Conservation (phyloP, 2,888 invertebrate genomes). For the Physocephala rufipes region DNA sequence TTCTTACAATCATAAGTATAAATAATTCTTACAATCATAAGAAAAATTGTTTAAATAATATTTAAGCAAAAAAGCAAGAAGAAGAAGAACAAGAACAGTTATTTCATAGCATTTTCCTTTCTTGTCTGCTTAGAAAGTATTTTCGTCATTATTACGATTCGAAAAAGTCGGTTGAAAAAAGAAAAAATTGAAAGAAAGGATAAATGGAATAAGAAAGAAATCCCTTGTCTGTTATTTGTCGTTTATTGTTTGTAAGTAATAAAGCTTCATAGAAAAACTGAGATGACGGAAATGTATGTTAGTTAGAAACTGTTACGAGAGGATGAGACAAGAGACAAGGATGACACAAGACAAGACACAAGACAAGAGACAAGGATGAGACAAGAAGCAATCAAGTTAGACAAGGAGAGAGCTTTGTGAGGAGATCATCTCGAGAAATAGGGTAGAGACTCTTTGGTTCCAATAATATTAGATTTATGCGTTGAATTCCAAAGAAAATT, state of each 20-base stretch:
- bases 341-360: too few species aligned
- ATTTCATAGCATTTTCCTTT: constrained; percentile 41
- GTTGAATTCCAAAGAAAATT: constrained; percentile 10
- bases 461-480: neutral
- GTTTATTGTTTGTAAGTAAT: neutral
- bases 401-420: too few species aligned
- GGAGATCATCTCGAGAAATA: too few species aligned
- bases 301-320: too few species aligned
- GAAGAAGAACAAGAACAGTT: constrained; percentile 22
- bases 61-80: neutral
- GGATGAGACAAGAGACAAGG: too few species aligned
- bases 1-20: neutral
- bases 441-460: too few species aligned
- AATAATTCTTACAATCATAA: neutral
- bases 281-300: too few species aligned
- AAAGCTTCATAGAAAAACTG: neutral
- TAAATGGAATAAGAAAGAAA: neutral
- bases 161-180: too few species aligned
- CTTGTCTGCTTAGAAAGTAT: constrained; percentile 41
- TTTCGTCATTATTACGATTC: constrained; percentile 18
- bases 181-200: neutral
- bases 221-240: neutral
- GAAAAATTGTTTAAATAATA: constrained; percentile 25
- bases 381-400: too few species aligned
- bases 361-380: too few species aligned